Percentiles rank a stretch among this genome's conserved stretches.
These are phyloP conservation scores for Etia nguti DNA, from an alignment of 2,113 vertebrate genomes.

Conservation along the genomic window DNA sequence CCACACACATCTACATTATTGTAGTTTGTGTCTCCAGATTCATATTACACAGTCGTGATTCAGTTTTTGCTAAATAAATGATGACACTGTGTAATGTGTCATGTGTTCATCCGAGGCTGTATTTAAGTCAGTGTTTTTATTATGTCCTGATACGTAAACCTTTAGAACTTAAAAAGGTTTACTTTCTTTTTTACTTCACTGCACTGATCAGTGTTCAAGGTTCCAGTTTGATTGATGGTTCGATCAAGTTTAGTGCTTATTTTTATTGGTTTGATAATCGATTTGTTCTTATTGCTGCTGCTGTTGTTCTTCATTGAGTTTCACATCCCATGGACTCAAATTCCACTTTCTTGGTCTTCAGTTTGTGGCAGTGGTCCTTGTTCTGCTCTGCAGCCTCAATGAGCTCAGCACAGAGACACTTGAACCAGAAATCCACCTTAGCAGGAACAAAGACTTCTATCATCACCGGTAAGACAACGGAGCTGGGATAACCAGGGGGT, in stretches of 20 bases:
- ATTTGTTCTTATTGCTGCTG: rapidly evolving
- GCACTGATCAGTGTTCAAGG: rapidly evolving
- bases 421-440: not conserved
- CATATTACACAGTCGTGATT: not conserved
- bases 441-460: not conserved
- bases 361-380: rapidly evolving
- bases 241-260: not conserved
- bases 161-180: not conserved
- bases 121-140: not conserved
- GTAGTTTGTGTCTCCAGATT: not conserved
- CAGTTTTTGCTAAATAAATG: not conserved
- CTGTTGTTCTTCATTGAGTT: not conserved
- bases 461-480: not conserved
- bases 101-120: not conserved
- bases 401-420: not conserved
- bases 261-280: not conserved
- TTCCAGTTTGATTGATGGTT: rapidly evolving
- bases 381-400: not conserved
- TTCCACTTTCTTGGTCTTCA: not conserved
- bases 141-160: not conserved
- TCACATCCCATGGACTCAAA: not conserved
- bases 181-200: not conserved
- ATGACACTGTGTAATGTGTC: rapidly evolving
- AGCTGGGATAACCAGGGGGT: not conserved
- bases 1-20: rapidly evolving